phyloP scores from a whole-genome alignment of 2,797 vertebrate species.

The Poeciliopsis infans region DNA sequence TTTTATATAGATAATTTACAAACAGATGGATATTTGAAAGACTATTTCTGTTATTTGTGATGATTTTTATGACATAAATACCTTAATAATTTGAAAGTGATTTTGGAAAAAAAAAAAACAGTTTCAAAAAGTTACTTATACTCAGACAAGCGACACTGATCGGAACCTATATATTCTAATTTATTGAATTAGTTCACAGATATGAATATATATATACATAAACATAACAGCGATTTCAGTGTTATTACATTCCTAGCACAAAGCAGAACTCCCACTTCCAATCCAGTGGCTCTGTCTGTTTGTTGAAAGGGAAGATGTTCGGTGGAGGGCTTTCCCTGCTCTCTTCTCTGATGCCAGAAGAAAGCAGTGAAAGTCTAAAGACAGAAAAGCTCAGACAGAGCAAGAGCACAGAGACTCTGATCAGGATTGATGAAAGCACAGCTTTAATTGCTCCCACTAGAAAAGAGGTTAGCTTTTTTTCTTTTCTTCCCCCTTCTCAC shows the following conservation, averaged over 20 bases:
- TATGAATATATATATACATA: not conserved
- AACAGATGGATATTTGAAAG: not conserved
- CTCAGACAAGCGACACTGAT: not conserved
- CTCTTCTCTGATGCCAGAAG: slow-evolving; percentile 26
- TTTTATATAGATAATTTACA: not conserved
- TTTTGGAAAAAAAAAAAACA: not conserved
- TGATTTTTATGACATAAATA: not conserved
- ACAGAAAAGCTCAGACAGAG: slow-evolving; percentile 40
- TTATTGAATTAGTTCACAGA: not conserved
- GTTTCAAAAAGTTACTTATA: not conserved
- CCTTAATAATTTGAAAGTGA: not conserved
- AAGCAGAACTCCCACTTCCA: not conserved
- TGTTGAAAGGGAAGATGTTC: slow-evolving; percentile 4
- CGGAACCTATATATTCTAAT: not conserved
- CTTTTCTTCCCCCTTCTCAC: slow-evolving; percentile 35
- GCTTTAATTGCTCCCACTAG: slow-evolving; percentile 78
- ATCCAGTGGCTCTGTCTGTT: not conserved
- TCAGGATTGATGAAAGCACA: slow-evolving; percentile 71
- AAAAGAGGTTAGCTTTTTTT: slow-evolving; percentile 54
- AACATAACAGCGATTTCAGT: not conserved
- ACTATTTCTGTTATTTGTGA: not conserved
- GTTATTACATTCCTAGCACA: not conserved
- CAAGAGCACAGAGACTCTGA: slow-evolving; percentile 60
- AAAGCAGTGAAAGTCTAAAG: slow-evolving; percentile 59
- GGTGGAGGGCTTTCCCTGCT: slow-evolving; percentile 31